phyloP scores from a whole-genome alignment of 1,140 invertebrate genomes.

The Lethrus apterus region DNA sequence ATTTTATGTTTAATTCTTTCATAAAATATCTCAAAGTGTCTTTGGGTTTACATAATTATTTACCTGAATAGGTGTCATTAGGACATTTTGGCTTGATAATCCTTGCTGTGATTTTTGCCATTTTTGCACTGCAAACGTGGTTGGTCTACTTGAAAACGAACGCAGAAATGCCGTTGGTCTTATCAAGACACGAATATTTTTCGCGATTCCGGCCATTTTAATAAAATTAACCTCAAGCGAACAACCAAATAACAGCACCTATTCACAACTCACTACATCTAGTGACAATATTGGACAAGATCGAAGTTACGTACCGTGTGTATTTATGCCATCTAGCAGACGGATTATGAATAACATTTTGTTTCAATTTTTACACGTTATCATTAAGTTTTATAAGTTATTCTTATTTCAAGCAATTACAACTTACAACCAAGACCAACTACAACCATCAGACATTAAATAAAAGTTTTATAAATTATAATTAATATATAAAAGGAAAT shows the following conservation, averaged over 20 bases:
- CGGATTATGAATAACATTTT: not conserved
- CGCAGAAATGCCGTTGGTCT: constrained; percentile 14
- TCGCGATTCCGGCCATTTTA: constrained; percentile 20
- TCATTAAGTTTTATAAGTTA: not conserved
- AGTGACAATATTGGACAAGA: not conserved
- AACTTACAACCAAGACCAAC: too few species aligned
- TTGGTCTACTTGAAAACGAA: constrained; percentile 16
- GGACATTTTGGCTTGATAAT: not conserved
- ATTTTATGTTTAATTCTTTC: not conserved
- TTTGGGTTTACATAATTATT: constrained; percentile 11
- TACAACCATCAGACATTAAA: too few species aligned
- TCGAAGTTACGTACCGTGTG: not conserved
- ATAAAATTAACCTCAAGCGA: too few species aligned
- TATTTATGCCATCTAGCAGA: not conserved
- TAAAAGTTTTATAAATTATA: too few species aligned
- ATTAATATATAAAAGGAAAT: too few species aligned
- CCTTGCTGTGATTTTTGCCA: constrained; percentile 6
- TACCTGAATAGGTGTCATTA: constrained; percentile 11
- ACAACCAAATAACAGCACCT: too few species aligned
- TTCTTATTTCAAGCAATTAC: too few species aligned
- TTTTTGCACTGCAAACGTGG: constrained; percentile 14
- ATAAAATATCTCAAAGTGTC: too few species aligned
- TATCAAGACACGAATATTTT: constrained; percentile 14
- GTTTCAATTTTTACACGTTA: not conserved
- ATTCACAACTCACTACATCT: not conserved